Evolutionary conservation across 1,140 invertebrate species (phyloP).

Genomic region (Euura saliciscinereae): DNA sequence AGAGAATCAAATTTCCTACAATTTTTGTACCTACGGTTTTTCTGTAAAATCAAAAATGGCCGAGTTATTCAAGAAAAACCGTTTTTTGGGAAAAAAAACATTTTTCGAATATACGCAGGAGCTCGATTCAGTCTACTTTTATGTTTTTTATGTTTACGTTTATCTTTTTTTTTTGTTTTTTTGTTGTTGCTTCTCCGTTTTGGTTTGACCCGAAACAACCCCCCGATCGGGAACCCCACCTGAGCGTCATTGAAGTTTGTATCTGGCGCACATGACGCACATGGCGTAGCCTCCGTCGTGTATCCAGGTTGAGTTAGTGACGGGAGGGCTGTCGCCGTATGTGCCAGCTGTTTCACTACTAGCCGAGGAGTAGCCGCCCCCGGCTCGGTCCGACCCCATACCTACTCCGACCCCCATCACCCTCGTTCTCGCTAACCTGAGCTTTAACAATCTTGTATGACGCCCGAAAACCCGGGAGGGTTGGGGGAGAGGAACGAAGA

Average conservation of each 20-base stretch:
- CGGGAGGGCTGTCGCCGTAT: conserved; percentile 5
- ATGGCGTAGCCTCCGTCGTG: background rate
- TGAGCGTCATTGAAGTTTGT: conserved; percentile 5
- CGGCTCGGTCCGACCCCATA: background rate
- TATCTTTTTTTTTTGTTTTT: too few relatives aligned
- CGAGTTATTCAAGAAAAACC: too few relatives aligned
- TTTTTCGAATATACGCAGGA: too few relatives aligned
- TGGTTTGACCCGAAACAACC: too few relatives aligned
- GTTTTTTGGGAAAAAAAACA: too few relatives aligned
- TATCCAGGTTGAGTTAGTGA: conserved; percentile 5
- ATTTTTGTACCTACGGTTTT: too few relatives aligned
- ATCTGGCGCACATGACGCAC: conserved; percentile 6
- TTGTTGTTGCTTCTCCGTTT: too few relatives aligned
- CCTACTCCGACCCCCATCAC: background rate
- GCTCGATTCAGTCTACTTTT: too few relatives aligned
- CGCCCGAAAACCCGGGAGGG: conserved; percentile 30
- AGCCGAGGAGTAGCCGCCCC: background rate
- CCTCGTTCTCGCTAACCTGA: conserved; percentile 23
- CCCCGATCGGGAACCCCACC: background rate
- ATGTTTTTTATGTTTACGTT: too few relatives aligned
- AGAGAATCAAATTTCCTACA: too few relatives aligned
- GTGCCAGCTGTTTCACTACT: conserved; percentile 4
- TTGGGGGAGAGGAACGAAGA: conserved; percentile 21
- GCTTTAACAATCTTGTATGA: conserved; percentile 58
- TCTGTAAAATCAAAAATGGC: too few relatives aligned